Evolutionary conservation across 2,888 invertebrate species (phyloP).

Genomic region (Zaprionus bogoriensis): DNA sequence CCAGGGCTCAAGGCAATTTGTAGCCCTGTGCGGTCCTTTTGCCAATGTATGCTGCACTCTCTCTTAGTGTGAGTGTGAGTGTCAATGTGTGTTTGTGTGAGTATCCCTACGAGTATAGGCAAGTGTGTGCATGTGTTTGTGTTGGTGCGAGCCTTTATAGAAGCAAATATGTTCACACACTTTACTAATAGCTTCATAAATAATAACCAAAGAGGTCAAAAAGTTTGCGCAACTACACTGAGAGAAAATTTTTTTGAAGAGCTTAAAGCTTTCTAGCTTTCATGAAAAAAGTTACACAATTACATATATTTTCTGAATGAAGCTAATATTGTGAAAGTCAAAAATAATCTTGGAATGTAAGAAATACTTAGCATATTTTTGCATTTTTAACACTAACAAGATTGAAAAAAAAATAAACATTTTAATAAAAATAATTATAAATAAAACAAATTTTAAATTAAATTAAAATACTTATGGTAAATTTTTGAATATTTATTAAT

Average conservation of each 20-base stretch:
- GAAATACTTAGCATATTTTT: too few relatives aligned
- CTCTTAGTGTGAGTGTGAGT: constrained; percentile 16
- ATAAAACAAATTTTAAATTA: neutral
- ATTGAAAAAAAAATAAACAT: neutral
- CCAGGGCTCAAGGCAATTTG: constrained; percentile 73
- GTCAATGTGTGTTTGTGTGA: constrained; percentile 13
- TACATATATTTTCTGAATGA: too few relatives aligned
- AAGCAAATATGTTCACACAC: constrained; percentile 75
- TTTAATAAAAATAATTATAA: constrained; percentile 10
- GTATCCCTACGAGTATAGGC: too few relatives aligned
- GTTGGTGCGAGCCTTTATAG: constrained; percentile 46
- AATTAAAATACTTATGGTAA: neutral
- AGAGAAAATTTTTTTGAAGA: too few relatives aligned
- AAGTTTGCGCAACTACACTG: constrained; percentile 50
- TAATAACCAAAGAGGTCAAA: constrained; percentile 80
- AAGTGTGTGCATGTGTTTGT: neutral
- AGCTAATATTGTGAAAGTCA: too few relatives aligned
- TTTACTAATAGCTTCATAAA: constrained; percentile 82
- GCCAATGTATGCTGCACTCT: constrained; percentile 16
- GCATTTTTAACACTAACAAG: neutral
- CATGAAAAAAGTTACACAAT: too few relatives aligned
- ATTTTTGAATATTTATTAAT: neutral
- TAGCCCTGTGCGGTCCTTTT: constrained; percentile 75
- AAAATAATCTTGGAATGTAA: too few relatives aligned
- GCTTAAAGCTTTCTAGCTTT: too few relatives aligned